These are phyloP conservation scores for Agrilus planipennis DNA, from an alignment of 1,140 invertebrate species.

Conservation along the genomic window DNA sequence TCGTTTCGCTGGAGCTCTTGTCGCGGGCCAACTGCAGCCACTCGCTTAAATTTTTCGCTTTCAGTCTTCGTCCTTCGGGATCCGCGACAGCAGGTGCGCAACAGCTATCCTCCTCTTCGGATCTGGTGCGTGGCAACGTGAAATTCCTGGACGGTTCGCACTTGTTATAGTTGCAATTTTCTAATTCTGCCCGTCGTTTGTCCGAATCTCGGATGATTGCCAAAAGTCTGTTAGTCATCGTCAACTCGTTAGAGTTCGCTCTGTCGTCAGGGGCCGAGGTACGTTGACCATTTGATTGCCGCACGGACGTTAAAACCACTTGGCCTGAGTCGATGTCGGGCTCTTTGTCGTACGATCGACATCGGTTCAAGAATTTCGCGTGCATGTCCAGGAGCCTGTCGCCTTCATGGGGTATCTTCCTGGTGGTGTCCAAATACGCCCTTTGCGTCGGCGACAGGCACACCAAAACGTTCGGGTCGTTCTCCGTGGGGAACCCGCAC, in stretches of 20 bases:
- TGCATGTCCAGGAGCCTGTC: slow-evolving; percentile 54
- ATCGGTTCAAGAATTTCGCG: slow-evolving; percentile 50
- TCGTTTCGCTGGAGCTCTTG: slow-evolving; percentile 21
- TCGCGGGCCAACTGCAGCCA: slow-evolving; percentile 39
- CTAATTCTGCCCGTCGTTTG: slow-evolving; percentile 8
- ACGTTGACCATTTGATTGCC: no score
- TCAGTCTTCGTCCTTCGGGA: slow-evolving; percentile 22
- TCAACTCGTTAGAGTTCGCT: no score
- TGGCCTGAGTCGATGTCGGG: not conserved
- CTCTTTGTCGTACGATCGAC: slow-evolving; percentile 40
- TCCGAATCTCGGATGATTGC: slow-evolving; percentile 40
- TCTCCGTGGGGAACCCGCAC: slow-evolving; percentile 44
- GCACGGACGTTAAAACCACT: no score
- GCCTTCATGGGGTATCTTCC: slow-evolving; percentile 37
- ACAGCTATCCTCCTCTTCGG: not conserved
- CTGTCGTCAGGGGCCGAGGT: no score
- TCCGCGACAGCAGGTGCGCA: no score
- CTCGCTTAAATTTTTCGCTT: slow-evolving; percentile 37
- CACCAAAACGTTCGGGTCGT: slow-evolving; percentile 46
- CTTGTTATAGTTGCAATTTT: no score
- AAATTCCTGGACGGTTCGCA: not conserved
- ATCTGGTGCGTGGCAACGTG: not conserved
- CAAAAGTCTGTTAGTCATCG: slow-evolving; percentile 37
- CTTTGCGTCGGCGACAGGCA: slow-evolving; percentile 62
- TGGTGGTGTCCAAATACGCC: slow-evolving; percentile 36